These are phyloP conservation scores for Phoxinus phoxinus DNA, from an alignment of 2,113 vertebrate species.

Conservation along the genomic window DNA sequence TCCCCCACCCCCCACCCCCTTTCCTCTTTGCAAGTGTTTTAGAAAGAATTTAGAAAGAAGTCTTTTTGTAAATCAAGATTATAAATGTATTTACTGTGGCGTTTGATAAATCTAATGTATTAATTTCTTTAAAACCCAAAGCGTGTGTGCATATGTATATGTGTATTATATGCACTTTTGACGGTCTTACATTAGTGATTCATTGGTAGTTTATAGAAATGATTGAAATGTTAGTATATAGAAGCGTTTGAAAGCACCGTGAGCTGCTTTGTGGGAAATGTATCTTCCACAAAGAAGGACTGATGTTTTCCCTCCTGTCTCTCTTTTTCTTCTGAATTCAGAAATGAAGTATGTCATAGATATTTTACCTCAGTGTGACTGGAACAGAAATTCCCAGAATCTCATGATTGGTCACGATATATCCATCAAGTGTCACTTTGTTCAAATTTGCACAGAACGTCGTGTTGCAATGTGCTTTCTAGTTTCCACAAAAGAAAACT, in stretches of 20 bases:
- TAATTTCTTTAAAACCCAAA: no score
- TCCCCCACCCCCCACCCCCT: no score
- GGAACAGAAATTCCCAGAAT: conserved; percentile 32
- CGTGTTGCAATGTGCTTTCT: conserved; percentile 30
- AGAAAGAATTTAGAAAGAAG: not conserved
- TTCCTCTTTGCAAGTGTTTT: not conserved
- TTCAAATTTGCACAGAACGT: not conserved
- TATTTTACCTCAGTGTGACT: conserved; percentile 38
- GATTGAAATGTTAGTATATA: not conserved
- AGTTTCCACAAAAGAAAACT: conserved; percentile 39
- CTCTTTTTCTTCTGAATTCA: conserved; percentile 11
- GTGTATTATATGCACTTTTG: not conserved
- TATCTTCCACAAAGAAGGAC: not conserved
- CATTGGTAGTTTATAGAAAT: not conserved
- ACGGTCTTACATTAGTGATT: not conserved
- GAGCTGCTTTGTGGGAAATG: conserved; percentile 19
- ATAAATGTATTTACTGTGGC: not conserved
- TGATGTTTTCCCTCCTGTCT: not conserved
- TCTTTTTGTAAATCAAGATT: not conserved
- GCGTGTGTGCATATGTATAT: not conserved
- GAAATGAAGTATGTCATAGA: conserved; percentile 5
- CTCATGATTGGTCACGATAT: conserved; percentile 33
- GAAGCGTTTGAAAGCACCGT: not conserved
- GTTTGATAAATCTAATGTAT: not conserved
- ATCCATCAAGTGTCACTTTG: conserved; percentile 34